Evolutionary conservation across 2,888 invertebrate genomes (phyloP).

Genomic region (Ophion costatus): DNA sequence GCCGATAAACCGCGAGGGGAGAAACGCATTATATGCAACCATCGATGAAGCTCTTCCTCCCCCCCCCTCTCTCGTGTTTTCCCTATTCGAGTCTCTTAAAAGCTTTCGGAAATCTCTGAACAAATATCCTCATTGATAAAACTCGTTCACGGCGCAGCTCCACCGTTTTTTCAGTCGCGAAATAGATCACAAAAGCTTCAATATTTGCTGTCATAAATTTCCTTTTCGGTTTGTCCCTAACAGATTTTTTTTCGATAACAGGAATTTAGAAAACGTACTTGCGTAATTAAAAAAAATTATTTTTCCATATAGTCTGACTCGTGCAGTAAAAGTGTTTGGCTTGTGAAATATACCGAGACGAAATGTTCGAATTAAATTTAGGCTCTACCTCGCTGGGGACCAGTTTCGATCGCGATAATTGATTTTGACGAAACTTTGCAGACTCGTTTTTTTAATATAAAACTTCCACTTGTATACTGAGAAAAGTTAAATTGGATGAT

Average conservation of each 20-base stretch:
- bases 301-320: not conserved
- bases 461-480: too few species aligned
- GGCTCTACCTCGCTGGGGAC: too few species aligned
- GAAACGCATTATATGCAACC: slow-evolving; percentile 51
- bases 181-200: not conserved
- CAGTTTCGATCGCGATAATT: not conserved
- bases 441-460: not conserved
- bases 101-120: slow-evolving; percentile 55
- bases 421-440: slow-evolving; percentile 10
- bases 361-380: too few species aligned
- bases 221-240: not conserved
- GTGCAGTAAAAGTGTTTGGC: too few species aligned
- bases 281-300: not conserved
- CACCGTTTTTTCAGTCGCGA: not conserved
- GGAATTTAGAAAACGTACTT: not conserved
- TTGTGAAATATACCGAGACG: too few species aligned
- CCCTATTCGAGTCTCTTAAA: slow-evolving; percentile 6
- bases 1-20: not conserved
- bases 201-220: not conserved
- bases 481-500: too few species aligned
- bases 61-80: not conserved
- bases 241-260: not conserved
- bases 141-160: not conserved
- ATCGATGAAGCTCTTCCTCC: not conserved
- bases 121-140: slow-evolving; percentile 32